Conservation (phyloP, 2,888 invertebrate genomes). For the Sicus ferrugineus region DNA sequence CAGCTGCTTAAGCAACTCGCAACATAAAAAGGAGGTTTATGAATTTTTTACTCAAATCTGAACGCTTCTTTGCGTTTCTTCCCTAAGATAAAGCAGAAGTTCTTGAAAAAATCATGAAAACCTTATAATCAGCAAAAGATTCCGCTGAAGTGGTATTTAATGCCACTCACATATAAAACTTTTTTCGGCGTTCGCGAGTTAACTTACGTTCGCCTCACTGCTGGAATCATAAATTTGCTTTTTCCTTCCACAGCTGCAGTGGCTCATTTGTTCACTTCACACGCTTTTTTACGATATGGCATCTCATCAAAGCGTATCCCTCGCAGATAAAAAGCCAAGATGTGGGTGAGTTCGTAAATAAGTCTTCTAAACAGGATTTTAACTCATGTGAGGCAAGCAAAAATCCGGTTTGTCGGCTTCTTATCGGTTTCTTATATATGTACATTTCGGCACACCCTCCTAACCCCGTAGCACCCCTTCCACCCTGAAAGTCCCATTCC, state of each 20-base stretch:
- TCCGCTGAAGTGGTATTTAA: background rate
- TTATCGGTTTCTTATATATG: background rate
- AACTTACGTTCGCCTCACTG: background rate
- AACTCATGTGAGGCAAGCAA: slow-evolving; percentile 22
- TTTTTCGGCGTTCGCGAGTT: background rate
- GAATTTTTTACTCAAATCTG: too few species aligned
- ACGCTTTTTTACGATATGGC: slow-evolving; percentile 25
- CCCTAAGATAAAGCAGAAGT: too few species aligned
- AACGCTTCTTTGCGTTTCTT: too few species aligned
- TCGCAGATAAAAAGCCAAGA: background rate
- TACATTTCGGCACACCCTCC: background rate
- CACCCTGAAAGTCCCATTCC: background rate
- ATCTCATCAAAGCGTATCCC: slow-evolving; percentile 35
- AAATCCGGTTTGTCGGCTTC: background rate
- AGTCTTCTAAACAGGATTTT: slow-evolving; percentile 30
- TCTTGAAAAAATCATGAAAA: too few species aligned
- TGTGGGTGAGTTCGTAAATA: slow-evolving; percentile 30
- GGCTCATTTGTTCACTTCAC: slow-evolving; percentile 22
- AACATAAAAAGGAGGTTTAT: too few species aligned
- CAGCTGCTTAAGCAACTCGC: too few species aligned
- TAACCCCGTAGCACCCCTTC: background rate
- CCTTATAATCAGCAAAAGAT: background rate
- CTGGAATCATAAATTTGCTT: background rate
- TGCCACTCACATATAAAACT: background rate
- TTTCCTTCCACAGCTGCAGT: background rate